Percentiles rank a stretch among this genome's conserved stretches.
phyloP scores from a whole-genome alignment of 2,888 invertebrate genomes.

The Trisateles emortualis region DNA sequence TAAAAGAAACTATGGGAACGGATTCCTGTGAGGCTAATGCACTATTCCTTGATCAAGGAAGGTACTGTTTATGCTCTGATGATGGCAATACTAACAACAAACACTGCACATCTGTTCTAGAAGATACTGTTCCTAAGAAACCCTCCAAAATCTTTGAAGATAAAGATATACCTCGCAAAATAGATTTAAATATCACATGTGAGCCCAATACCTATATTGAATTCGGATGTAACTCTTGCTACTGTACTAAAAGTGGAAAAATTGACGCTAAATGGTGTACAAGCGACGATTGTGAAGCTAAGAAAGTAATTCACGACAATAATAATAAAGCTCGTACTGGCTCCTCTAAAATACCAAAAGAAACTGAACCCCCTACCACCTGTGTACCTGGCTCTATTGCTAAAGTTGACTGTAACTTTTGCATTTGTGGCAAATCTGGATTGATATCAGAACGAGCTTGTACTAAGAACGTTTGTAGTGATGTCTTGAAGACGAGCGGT shows the following conservation, averaged over 20 bases:
- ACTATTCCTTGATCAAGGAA: conserved; percentile 62
- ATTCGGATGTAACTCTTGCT: conserved; percentile 79
- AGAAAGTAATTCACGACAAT: conserved; percentile 53
- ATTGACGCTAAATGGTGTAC: conserved; percentile 80
- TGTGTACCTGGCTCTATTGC: conserved; percentile 72
- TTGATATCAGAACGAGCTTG: conserved; percentile 61
- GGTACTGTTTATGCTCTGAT: conserved; percentile 72
- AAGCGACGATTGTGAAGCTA: conserved; percentile 72
- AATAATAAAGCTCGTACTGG: background rate
- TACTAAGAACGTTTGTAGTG: conserved; percentile 68
- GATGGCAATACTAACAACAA: conserved; percentile 59
- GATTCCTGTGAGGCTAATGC: conserved; percentile 63
- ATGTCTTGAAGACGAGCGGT: conserved; percentile 8
- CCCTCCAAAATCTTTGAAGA: conserved; percentile 22
- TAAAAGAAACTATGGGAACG: conserved; percentile 47
- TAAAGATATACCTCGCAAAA: conserved; percentile 26
- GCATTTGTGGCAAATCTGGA: conserved; percentile 75
- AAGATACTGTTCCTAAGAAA: conserved; percentile 30
- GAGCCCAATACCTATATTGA: conserved; percentile 74
- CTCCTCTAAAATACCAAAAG: background rate
- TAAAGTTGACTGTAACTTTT: conserved; percentile 75
- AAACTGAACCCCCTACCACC: conserved; percentile 33
- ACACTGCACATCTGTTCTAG: conserved; percentile 59
- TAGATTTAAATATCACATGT: conserved; percentile 61
- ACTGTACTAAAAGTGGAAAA: conserved; percentile 71